Base-by-base conservation (phyloP, 2,888 invertebrate species). In the Hermodice carunculata region DNA sequence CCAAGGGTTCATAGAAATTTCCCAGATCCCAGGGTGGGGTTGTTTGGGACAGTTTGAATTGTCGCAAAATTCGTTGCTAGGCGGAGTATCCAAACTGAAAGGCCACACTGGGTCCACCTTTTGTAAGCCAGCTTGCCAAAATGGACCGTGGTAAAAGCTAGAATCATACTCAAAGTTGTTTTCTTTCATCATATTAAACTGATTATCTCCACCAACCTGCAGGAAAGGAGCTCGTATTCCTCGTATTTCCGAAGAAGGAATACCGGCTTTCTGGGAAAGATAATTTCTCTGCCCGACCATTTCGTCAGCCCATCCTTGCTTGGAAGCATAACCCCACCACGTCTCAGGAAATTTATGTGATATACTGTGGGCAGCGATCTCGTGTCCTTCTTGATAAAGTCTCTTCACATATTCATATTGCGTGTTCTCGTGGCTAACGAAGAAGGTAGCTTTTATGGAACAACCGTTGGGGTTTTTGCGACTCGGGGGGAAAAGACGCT, bases 351-450 rank as follows among this genome's bases (percentile, higher is more conserved):
- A 61, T 5, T 74, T 62, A 61, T 78, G 77, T 1, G 87, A 85
- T 85, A 98, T 93, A 77, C 98, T 97, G 88, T 98, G 98, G 73
- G 96, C 96, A 73, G 96, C 98, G 88, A 98, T 94, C 89, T 98
- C 98, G 86, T 98, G 97, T 83, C 98, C 98, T 82, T 92, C 91
- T 73, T 95, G 90, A 88, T 96, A 96, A 71, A 98, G 90, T 88
- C 96, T 95, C 88, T 97, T 96, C 66, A 98, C 98, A 89, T 95
- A 94, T 87, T 94, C 93, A 89, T 98, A 98, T 89, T 98, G 96
- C 62, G 98, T 98, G 96, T 98, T 98, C 87, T 98, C 96, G 87
- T 98, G 98, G 54, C 96, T 97, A 70, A 98, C 95, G 88, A 98
- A 98, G 90, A 98, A 96, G 40, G 98, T 98, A 66, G 95, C 95